phyloP scores from a whole-genome alignment of 2,113 vertebrate genomes.

The Pithys albifrons region DNA sequence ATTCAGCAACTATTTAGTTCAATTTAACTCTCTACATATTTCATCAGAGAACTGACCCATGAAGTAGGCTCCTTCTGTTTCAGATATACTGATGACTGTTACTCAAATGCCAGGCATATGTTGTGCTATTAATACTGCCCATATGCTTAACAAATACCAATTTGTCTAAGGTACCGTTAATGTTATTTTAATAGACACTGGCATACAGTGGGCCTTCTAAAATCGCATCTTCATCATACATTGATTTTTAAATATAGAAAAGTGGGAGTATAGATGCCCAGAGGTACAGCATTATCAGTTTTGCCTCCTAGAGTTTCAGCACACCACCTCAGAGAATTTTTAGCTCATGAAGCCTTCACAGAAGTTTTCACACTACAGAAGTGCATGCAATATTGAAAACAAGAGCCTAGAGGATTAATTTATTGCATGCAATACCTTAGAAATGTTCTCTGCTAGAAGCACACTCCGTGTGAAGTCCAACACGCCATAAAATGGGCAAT shows the following conservation, averaged over 20 bases:
- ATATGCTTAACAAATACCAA: background rate
- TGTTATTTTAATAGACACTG: background rate
- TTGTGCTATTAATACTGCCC: background rate
- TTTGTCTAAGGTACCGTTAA: background rate
- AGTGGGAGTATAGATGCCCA: background rate
- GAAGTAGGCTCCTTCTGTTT: background rate
- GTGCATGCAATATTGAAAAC: background rate
- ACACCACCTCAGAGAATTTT: background rate
- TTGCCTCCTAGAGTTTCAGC: background rate
- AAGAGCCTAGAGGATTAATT: slow-evolving; percentile 5
- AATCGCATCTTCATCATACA: background rate
- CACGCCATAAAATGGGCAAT: background rate
- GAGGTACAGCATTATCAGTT: background rate
- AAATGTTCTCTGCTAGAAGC: background rate
- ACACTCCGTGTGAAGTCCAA: background rate
- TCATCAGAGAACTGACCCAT: background rate
- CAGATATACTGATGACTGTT: background rate
- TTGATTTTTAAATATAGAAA: background rate
- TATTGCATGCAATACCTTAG: background rate
- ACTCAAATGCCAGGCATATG: background rate
- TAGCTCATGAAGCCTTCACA: background rate
- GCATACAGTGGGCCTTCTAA: background rate
- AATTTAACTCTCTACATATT: background rate
- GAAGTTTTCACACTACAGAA: background rate
- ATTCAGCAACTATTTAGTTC: background rate